phyloP scores from a whole-genome alignment of 2,888 invertebrate genomes.

The Matsumyia berberina region DNA sequence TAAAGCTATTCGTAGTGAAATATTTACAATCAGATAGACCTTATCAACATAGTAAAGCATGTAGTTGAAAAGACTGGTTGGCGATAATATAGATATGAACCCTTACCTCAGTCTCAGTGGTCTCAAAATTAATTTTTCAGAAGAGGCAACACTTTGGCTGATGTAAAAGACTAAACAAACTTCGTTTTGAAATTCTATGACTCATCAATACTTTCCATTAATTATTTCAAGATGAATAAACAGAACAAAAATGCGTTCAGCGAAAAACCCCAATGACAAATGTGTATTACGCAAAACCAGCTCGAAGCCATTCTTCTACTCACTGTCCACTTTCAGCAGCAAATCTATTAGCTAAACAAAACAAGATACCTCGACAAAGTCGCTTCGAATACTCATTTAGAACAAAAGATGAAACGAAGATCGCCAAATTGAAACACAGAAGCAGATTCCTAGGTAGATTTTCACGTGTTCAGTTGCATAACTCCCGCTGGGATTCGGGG shows the following conservation, averaged over 20 bases:
- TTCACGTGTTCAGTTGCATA: conserved; percentile 15
- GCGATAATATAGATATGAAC: no score
- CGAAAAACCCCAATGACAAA: neutral
- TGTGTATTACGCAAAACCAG: neutral
- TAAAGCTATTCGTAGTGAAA: no score
- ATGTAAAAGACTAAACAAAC: no score
- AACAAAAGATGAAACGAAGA: neutral
- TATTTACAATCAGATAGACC: no score
- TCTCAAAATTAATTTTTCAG: no score
- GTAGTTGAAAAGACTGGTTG: no score
- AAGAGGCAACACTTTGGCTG: no score
- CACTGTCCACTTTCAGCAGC: neutral
- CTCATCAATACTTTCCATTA: no score
- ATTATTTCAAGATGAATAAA: no score
- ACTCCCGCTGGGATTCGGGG: conserved; percentile 27
- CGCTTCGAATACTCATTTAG: neutral
- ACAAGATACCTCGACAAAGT: neutral
- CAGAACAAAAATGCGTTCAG: neutral
- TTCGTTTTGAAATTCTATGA: no score
- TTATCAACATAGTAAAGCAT: no score
- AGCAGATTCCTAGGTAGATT: neutral
- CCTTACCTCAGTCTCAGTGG: no score
- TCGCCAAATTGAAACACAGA: neutral
- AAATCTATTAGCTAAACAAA: neutral
- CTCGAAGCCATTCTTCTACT: neutral